These are phyloP conservation scores for Crotalus helleri DNA, from an alignment of 2,113 vertebrate genomes.

Conservation along the genomic window DNA sequence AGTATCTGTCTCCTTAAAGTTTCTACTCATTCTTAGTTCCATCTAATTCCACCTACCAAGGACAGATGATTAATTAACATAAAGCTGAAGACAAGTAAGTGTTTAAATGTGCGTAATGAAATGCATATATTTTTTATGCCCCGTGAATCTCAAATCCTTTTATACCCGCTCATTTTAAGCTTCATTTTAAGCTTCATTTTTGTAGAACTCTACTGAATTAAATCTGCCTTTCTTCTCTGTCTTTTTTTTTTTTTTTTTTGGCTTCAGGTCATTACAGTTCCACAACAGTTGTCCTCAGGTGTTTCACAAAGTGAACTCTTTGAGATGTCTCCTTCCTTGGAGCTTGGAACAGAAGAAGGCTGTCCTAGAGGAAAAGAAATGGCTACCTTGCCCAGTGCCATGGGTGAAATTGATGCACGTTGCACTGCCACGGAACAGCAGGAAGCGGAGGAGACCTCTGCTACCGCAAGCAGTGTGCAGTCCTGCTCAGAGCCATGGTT, in stretches of 20 bases:
- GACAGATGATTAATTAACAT: background rate
- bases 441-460: slow-evolving; percentile 44
- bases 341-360: slow-evolving; percentile 32
- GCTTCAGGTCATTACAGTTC: slow-evolving; percentile 78
- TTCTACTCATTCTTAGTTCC: background rate
- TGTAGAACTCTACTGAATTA: background rate
- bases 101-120: background rate
- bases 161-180: background rate
- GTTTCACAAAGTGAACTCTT: slow-evolving; percentile 18
- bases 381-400: slow-evolving; percentile 33
- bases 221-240: background rate
- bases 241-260: background rate
- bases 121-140: background rate
- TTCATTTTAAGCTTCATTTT: background rate
- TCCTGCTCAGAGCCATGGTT: slow-evolving; percentile 42
- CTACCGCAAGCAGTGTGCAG: slow-evolving; percentile 35
- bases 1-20: background rate
- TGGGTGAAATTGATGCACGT: slow-evolving; percentile 48
- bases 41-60: background rate
- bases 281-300: slow-evolving; percentile 58
- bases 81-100: background rate
- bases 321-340: slow-evolving; percentile 1
- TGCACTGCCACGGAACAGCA: slow-evolving; percentile 48
- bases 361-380: slow-evolving; percentile 43
- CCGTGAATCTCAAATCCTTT: background rate